phyloP scores from a whole-genome alignment of 2,888 invertebrate genomes.

The Miltochrista miniata region DNA sequence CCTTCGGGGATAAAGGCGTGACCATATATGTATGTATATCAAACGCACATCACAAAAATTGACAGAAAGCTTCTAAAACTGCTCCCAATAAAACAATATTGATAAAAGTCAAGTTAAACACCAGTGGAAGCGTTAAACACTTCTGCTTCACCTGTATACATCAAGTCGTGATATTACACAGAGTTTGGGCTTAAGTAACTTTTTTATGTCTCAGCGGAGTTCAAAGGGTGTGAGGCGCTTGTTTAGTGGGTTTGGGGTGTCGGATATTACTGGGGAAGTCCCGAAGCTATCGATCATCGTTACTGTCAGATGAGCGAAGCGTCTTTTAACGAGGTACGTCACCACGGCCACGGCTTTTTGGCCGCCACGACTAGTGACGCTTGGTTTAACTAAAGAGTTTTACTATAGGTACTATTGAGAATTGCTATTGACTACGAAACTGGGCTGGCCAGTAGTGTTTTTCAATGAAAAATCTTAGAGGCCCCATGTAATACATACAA shows the following conservation, averaged over 20 bases:
- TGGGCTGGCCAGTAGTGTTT: no score
- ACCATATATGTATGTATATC: no score
- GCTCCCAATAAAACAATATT: no score
- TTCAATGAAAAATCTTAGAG: no score
- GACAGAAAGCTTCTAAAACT: no score
- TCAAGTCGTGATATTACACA: background rate
- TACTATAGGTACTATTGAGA: background rate
- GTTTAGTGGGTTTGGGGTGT: constrained; percentile 42
- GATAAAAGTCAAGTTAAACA: no score
- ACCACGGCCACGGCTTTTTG: constrained; percentile 43
- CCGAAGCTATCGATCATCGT: constrained; percentile 72
- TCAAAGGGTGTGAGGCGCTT: constrained; percentile 15
- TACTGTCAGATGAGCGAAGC: constrained; percentile 68
- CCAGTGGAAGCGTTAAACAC: no score
- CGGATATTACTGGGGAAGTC: constrained; percentile 75
- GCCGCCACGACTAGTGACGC: constrained; percentile 18
- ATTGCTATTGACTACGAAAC: background rate
- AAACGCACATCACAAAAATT: no score
- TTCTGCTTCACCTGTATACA: no score
- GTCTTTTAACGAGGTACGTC: constrained; percentile 67
- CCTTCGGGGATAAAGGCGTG: no score
- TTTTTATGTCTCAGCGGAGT: constrained; percentile 7
- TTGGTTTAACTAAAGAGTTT: constrained; percentile 18
- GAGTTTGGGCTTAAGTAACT: constrained; percentile 13
- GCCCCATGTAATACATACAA: no score